These are phyloP conservation scores for Drosophila cognata DNA, from an alignment of 2,888 invertebrate species.

Conservation along the genomic window DNA sequence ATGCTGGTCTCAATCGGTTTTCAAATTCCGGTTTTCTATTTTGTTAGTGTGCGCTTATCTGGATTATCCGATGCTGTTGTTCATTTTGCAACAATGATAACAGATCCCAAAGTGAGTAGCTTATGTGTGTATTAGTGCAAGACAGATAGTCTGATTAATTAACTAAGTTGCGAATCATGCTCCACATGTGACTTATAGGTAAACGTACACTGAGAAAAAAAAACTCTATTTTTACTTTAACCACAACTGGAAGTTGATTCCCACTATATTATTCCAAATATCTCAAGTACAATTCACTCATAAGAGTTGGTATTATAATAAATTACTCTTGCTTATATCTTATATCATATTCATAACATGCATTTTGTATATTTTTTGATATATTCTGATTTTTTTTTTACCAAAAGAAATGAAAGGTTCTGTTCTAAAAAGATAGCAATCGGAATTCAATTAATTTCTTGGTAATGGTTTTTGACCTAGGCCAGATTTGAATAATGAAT, in stretches of 20 bases:
- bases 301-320: neutral
- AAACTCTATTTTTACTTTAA: neutral
- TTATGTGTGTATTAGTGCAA: neutral
- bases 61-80: slow-evolving; percentile 42
- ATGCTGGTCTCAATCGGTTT: neutral
- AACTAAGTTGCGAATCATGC: neutral
- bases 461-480: neutral
- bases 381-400: neutral
- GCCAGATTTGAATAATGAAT: neutral
- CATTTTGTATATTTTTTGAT: neutral
- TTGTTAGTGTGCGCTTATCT: slow-evolving; percentile 55
- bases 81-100: neutral
- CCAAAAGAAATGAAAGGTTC: neutral
- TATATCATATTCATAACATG: neutral
- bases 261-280: neutral
- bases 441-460: neutral
- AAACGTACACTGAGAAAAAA: neutral
- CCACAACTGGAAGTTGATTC: neutral
- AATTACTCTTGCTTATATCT: neutral
- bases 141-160: neutral
- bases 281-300: neutral
- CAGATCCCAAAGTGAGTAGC: slow-evolving; percentile 31
- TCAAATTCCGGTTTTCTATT: neutral
- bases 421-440: neutral
- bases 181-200: slow-evolving; percentile 5